phyloP scores from a whole-genome alignment of 2,113 vertebrate genomes.

The Nothobranchius furzeri region DNA sequence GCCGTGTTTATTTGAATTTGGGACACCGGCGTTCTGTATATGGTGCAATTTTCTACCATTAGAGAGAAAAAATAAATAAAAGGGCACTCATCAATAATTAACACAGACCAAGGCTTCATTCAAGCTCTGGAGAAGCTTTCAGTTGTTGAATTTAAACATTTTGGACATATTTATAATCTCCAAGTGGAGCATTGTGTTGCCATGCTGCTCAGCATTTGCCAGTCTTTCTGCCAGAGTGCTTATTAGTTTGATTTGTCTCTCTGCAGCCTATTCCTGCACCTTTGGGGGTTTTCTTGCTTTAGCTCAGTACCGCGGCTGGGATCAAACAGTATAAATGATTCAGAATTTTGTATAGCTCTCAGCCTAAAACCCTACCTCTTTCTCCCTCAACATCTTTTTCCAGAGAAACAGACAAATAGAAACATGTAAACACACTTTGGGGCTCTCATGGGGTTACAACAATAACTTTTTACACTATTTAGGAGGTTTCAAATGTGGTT shows the following conservation, averaged over 20 bases:
- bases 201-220: neutral
- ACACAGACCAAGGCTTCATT: neutral
- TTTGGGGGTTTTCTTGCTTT: slow-evolving; percentile 28
- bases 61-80: neutral
- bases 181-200: neutral
- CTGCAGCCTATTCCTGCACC: slow-evolving; percentile 9
- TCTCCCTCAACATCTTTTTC: slow-evolving; percentile 15
- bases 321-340: slow-evolving; percentile 59
- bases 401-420: slow-evolving; percentile 22
- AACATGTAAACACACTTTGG: slow-evolving; percentile 17
- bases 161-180: neutral
- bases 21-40: neutral
- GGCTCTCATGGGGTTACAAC: slow-evolving; percentile 7
- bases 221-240: slow-evolving; percentile 1
- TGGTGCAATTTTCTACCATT: neutral
- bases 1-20: neutral
- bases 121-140: neutral
- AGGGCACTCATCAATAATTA: neutral
- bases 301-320: slow-evolving; percentile 23
- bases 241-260: slow-evolving; percentile 28
- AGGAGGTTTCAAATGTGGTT: slow-evolving; percentile 14
- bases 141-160: neutral
- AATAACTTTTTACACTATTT: slow-evolving; percentile 40
- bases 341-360: slow-evolving; percentile 38
- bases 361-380: slow-evolving; percentile 30